Evolutionary conservation across 2,888 invertebrate species (phyloP).

Genomic region (Conops quadrifasciatus): DNA sequence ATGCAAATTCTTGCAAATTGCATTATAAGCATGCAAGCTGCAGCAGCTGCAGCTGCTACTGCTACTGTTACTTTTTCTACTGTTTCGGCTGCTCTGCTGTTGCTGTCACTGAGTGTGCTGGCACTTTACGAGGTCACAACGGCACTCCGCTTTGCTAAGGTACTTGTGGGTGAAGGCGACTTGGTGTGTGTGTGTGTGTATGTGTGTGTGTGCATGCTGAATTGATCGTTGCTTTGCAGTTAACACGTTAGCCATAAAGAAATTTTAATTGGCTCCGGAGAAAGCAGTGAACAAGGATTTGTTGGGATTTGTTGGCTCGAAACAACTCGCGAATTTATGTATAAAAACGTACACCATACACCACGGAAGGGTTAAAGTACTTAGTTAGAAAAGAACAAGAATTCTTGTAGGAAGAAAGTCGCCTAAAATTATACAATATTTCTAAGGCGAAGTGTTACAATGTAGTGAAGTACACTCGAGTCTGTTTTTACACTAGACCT

Average conservation of each 20-base stretch:
- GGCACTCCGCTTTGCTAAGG: background rate
- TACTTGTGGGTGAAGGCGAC: background rate
- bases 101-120: too few relatives aligned
- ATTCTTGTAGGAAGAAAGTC: too few relatives aligned
- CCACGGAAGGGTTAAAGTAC: too few relatives aligned
- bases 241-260: slow-evolving; percentile 2
- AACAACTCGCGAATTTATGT: too few relatives aligned
- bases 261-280: background rate
- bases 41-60: background rate
- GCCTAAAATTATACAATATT: too few relatives aligned
- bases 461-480: too few relatives aligned
- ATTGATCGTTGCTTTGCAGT: background rate
- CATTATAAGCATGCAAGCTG: background rate
- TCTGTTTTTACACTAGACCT: too few relatives aligned
- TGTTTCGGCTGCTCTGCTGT: background rate
- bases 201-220: too few relatives aligned
- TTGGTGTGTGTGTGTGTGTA: background rate
- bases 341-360: too few relatives aligned
- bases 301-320: background rate
- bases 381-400: too few relatives aligned
- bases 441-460: too few relatives aligned
- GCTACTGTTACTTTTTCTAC: background rate
- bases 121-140: background rate
- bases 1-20: slow-evolving; percentile 3
- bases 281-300: background rate